Conservation (phyloP, 2,797 vertebrate genomes). For the Euthynnus affinis region DNA sequence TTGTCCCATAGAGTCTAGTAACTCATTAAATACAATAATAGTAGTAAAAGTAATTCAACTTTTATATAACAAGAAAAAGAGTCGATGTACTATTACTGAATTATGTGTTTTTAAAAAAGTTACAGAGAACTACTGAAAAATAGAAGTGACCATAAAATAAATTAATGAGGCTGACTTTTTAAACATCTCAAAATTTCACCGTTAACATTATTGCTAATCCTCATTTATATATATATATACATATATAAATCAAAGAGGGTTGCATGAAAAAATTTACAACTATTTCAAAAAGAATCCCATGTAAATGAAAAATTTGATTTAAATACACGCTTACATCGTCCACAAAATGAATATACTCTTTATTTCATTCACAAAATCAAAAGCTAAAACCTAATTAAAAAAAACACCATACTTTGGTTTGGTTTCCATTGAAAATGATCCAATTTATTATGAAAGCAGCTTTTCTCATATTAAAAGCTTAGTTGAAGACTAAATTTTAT, state of each 20-base stretch:
- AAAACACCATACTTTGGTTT: not conserved
- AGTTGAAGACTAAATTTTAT: slow-evolving; percentile 24
- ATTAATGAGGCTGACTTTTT: too few relatives aligned
- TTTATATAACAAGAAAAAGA: not conserved
- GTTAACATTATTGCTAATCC: not conserved
- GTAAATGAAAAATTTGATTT: too few relatives aligned
- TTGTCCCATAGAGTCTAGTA: not conserved
- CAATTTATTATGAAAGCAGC: slow-evolving; percentile 36
- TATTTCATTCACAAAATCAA: slow-evolving; percentile 3
- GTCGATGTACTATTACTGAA: too few relatives aligned
- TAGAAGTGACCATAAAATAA: too few relatives aligned
- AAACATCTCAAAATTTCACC: too few relatives aligned
- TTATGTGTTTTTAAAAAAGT: too few relatives aligned
- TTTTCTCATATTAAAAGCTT: slow-evolving; percentile 54
- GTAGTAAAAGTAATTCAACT: not conserved
- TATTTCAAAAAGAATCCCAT: too few relatives aligned
- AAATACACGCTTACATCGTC: not conserved
- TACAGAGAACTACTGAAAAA: too few relatives aligned
- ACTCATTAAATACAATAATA: not conserved
- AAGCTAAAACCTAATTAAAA: not conserved
- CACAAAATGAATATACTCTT: not conserved
- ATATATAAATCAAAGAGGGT: not conserved
- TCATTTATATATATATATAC: too few relatives aligned
- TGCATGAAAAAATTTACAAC: not conserved
- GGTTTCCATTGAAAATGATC: slow-evolving; percentile 15